Evolutionary conservation across 1,140 invertebrate species (phyloP), one percentile per base, ranked within the genome.

Genomic region (Propsilocerus akamusi): DNA sequence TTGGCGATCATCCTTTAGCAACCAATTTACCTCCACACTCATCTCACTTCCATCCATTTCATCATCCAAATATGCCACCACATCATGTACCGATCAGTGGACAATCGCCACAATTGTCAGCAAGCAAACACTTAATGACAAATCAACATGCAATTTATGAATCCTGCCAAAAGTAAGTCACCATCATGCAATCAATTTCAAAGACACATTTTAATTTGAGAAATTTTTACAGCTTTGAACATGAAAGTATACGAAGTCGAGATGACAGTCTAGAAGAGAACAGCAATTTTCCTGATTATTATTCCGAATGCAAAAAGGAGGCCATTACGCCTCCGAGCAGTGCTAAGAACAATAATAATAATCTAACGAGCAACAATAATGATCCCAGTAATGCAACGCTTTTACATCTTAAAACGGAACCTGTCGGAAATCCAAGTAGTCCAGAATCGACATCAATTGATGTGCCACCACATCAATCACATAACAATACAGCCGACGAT

Each of bases 341-440:
- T 20, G 22, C 22, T 17, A 41, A 20, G 17, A 41, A 41, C 11
- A 41, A 41, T 41, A 41, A 41, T 20, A 41, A 41, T 41, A 41
- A n/a, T n/a, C n/a, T n/a, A n/a, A n/a, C n/a, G n/a, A n/a, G n/a
- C n/a, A n/a, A 41, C 14, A 20, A 41, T 5, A 20, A 17, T 41
- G 34, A 41, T 1, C 3, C 2, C 6, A 17, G 34, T 3, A 41
- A 17, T 41, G n/a, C 34, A 41, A 20, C 34, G 10, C 8, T 14
- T 7, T 61, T 64, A 52, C 61, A 61, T 54, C 60, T 65, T n/a
- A 65, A 65, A 58, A 64, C 63, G 30, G 63, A 65, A 51, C 63
- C 63, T 5, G 61, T 52, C 22, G 63, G 61, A 50, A 60, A 62
- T 25, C 58, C 63, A 47, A 65, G 63, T 53, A 65, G 63, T 51